Conservation (phyloP, 2,113 vertebrate genomes). For the Procavia capensis region DNA sequence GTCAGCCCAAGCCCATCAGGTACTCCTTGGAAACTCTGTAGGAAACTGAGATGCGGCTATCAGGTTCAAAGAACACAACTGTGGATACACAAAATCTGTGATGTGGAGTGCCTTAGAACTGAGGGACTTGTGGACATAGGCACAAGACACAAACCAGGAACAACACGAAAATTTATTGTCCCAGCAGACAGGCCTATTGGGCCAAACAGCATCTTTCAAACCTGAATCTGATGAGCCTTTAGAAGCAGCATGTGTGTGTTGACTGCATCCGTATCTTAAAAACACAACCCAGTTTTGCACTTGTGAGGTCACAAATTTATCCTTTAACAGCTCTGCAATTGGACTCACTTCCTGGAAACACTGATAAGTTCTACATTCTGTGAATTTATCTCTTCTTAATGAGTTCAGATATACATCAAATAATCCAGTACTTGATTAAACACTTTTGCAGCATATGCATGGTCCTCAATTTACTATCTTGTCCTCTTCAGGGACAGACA, state of each 20-base stretch:
- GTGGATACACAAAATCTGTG: background rate
- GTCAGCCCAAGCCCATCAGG: too few species aligned
- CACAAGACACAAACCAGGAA: background rate
- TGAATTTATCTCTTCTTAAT: background rate
- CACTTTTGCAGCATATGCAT: background rate
- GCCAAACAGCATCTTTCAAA: background rate
- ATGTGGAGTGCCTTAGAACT: background rate
- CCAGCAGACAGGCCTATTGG: background rate
- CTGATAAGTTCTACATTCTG: background rate
- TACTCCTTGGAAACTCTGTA: too few species aligned
- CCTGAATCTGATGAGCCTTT: background rate
- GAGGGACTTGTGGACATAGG: background rate
- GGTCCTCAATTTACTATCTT: background rate
- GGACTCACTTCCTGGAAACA: background rate
- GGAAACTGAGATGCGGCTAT: background rate
- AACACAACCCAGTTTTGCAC: background rate
- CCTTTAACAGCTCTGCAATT: background rate
- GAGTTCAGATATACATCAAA: background rate
- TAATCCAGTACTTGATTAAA: background rate
- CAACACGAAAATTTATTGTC: background rate
- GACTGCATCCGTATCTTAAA: background rate
- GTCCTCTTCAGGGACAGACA: background rate
- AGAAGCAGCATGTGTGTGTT: background rate
- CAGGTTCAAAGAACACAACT: background rate
- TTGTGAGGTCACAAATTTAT: background rate